phyloP scores from a whole-genome alignment of 2,797 vertebrate genomes.

The Fundulus diaphanus region DNA sequence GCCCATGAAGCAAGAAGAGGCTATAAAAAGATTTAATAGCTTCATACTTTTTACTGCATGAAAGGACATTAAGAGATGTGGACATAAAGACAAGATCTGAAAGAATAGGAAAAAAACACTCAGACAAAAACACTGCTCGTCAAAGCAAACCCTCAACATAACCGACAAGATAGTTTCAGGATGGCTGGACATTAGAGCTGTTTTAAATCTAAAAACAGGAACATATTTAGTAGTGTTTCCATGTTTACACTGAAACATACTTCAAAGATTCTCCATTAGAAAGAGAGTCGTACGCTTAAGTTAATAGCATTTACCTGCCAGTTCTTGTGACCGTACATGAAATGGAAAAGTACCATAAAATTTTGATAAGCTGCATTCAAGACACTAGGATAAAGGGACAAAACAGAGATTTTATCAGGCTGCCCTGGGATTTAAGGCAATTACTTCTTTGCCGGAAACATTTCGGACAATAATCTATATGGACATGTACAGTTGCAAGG shows the following conservation, averaged over 20 bases:
- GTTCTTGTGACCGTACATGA: background rate
- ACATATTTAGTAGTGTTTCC: background rate
- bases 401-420: background rate
- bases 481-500: background rate
- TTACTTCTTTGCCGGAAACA: background rate
- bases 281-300: background rate
- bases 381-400: background rate
- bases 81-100: slow-evolving; percentile 12
- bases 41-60: slow-evolving; percentile 1
- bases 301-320: background rate
- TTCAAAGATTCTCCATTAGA: background rate
- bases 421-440: background rate
- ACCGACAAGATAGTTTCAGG: background rate
- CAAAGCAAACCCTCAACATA: background rate
- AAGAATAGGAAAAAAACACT: slow-evolving; percentile 7
- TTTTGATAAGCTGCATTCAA: background rate
- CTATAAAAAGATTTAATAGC: slow-evolving; percentile 19
- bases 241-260: background rate
- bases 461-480: background rate
- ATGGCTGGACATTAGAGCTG: background rate
- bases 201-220: background rate
- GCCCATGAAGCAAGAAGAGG: background rate
- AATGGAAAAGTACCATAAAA: background rate
- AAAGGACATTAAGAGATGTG: slow-evolving; percentile 8
- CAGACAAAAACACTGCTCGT: background rate